Evolutionary conservation across 2,113 vertebrate genomes (phyloP).

Genomic region (Sebastes fasciatus): DNA sequence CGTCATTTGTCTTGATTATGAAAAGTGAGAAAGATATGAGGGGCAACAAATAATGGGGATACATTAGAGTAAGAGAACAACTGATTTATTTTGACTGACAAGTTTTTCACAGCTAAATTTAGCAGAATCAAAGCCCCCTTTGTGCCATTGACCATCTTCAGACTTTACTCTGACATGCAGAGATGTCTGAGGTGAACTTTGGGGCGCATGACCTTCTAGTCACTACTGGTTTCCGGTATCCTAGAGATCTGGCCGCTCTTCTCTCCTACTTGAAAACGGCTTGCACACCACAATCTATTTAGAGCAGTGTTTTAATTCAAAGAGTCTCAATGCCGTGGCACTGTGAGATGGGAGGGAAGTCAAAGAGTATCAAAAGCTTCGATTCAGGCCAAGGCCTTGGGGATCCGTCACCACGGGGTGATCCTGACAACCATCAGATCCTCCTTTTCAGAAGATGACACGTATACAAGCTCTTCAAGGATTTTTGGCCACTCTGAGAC

Average conservation of each 20-base stretch:
- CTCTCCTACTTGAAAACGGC: slow-evolving; percentile 41
- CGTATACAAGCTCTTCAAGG: slow-evolving; percentile 72
- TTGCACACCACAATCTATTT: slow-evolving; percentile 52
- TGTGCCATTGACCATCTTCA: slow-evolving; percentile 45
- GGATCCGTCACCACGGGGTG: slow-evolving; percentile 76
- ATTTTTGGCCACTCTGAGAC: slow-evolving; percentile 71
- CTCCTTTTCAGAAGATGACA: slow-evolving; percentile 82
- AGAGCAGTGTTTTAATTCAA: slow-evolving; percentile 65
- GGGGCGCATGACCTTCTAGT: slow-evolving; percentile 51
- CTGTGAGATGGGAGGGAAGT: slow-evolving; percentile 72
- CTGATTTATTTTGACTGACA: neutral
- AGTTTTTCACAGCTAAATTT: slow-evolving; percentile 35
- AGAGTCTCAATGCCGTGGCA: slow-evolving; percentile 62
- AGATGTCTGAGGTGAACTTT: slow-evolving; percentile 75
- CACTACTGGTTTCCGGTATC: slow-evolving; percentile 74
- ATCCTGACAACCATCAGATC: slow-evolving; percentile 81
- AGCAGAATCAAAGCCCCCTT: slow-evolving; percentile 53
- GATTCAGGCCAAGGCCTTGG: slow-evolving; percentile 71
- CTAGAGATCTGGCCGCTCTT: slow-evolving; percentile 52
- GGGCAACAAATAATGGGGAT: neutral
- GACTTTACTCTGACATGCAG: slow-evolving; percentile 33
- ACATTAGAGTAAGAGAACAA: neutral
- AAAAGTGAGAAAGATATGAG: neutral
- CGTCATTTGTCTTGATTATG: neutral
- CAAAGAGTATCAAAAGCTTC: slow-evolving; percentile 78